A percentile compares a stretch with the other conserved stretches of the same genome.
phyloP scores from a whole-genome alignment of 2,797 vertebrate species.

The Falco columbarius region DNA sequence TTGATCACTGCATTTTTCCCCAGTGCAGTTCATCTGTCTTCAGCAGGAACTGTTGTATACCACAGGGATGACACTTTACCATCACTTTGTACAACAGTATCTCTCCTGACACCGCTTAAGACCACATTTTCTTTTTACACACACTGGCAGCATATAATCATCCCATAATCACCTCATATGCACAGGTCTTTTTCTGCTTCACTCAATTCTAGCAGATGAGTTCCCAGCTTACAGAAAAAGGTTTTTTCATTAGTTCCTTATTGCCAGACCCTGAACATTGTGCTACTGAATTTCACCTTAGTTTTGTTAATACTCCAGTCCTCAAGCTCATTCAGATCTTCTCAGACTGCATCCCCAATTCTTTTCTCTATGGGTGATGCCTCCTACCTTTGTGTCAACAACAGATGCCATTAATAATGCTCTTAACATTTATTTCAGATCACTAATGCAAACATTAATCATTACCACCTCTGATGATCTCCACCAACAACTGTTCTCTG shows the following conservation, averaged over 20 bases:
- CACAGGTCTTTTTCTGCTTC: constrained; percentile 12
- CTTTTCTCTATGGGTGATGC: background rate
- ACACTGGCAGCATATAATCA: constrained; percentile 15
- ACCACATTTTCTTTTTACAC: constrained; percentile 9
- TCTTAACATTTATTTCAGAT: background rate
- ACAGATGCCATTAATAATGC: background rate
- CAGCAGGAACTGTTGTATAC: background rate
- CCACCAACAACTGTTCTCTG: background rate
- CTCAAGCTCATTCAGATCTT: background rate
- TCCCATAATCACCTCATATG: background rate
- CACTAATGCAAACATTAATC: background rate
- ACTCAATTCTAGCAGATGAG: background rate
- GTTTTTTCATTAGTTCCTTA: background rate
- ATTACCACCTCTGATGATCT: background rate
- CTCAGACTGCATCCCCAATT: background rate
- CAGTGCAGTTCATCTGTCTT: background rate
- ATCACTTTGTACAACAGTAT: background rate
- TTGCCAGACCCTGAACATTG: background rate
- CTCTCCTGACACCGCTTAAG: background rate
- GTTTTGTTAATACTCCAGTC: background rate
- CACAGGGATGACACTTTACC: background rate
- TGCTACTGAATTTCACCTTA: background rate
- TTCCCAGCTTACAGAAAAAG: background rate
- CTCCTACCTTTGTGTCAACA: background rate
- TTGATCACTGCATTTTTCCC: background rate